Evolutionary conservation across 2,888 invertebrate genomes (phyloP), one percentile per base, ranked within the genome.

Genomic region (Xestia rhomboidea): DNA sequence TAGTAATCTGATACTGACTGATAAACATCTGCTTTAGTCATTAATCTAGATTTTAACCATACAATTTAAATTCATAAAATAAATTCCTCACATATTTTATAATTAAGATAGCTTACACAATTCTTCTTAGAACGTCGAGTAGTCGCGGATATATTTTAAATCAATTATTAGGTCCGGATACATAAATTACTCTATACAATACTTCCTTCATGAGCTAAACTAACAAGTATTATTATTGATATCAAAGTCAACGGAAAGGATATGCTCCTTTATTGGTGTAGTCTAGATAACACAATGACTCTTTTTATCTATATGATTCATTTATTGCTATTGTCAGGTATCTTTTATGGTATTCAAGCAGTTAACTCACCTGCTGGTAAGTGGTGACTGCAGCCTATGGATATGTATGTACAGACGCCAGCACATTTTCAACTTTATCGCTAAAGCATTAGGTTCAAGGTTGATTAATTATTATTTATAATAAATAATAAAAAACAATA

Each of bases 121-220:
- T 73, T 81, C 54, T 63, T 41, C 27, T 38, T 68, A 60, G 27
- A 60, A 7, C 79, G 3, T 11, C 34, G 11, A 18, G 38, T 60
- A 49, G 6, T 51, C 13, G n/a, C 79, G 54, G 74, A 74, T 63
- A 44, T 49, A 34, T 30, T 13, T 60, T 10, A 46, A 68, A 49
- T 60, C 38, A 69, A 69, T 69, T 41, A 69, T 66, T 41, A 76
- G 24, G 4, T 76, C 60, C 69, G 69, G 60, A 54, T 62, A 62
- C 51, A 80, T 82, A 70, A 76, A 82, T 79, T 67, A 60, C 51
- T 69, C n/a, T 2, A 7, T 62, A 60, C 27, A 41, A 60, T 69
- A 62, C 82, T 82, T 80, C 76, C 76, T 82, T 0, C 13, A 49
- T 0, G 30, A 41, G 44, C 51, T 38, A 44, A 57, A 38, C 49